Conservation (phyloP, 2,797 vertebrate species). For the Adrianichthys oophorus region DNA sequence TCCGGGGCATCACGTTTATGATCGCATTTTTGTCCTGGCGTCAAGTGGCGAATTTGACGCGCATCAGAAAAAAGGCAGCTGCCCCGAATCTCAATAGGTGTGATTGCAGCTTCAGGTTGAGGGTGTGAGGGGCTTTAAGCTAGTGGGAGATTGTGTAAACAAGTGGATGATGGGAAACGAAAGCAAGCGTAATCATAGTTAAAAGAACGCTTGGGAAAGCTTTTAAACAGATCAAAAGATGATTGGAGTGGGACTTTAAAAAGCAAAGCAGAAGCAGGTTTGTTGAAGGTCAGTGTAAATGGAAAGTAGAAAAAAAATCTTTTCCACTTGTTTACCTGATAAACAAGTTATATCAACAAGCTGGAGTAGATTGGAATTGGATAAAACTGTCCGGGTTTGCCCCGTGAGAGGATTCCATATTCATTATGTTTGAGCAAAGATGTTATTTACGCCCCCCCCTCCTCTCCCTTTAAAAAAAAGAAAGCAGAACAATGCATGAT, state of each 20-base stretch:
- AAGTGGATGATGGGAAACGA: too few relatives aligned
- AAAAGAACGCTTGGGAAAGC: too few relatives aligned
- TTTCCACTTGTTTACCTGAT: constrained; percentile 41
- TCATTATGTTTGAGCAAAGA: constrained; percentile 36
- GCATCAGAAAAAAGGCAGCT: too few relatives aligned
- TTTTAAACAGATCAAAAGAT: too few relatives aligned
- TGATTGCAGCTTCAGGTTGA: too few relatives aligned
- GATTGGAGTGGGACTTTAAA: constrained; percentile 14
- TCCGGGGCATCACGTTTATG: too few relatives aligned
- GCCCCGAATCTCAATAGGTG: too few relatives aligned
- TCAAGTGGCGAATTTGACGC: too few relatives aligned
- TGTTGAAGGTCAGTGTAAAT: constrained; percentile 57
- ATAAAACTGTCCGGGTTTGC: constrained; percentile 47
- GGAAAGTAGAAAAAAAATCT: constrained; percentile 20
- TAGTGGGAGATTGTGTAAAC: too few relatives aligned
- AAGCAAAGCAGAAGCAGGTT: constrained; percentile 20
- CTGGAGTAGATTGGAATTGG: constrained; percentile 46
- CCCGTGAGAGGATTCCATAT: constrained; percentile 50
- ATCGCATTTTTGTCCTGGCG: too few relatives aligned
- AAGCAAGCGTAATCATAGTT: too few relatives aligned
- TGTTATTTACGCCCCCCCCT: constrained; percentile 20
- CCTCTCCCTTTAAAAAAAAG: constrained; percentile 1
- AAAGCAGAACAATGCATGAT: constrained; percentile 8
- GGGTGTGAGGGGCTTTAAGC: too few relatives aligned
- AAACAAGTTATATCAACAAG: constrained; percentile 58